Percentiles rank a stretch among this genome's conserved stretches.
These are phyloP conservation scores for Periophthalmus modestus DNA, from an alignment of 2,113 vertebrate genomes.

Conservation along the genomic window DNA sequence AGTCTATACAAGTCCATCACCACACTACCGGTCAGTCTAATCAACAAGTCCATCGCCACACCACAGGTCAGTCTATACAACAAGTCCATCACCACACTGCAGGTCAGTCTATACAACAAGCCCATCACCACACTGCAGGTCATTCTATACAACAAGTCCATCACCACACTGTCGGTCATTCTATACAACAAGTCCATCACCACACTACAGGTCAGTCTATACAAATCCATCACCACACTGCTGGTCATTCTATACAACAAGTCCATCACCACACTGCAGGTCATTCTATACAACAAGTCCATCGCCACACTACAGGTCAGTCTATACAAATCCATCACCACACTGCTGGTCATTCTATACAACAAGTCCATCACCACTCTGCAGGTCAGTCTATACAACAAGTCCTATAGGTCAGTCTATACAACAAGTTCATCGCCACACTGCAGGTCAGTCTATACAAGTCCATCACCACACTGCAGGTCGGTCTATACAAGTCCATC, in stretches of 20 bases:
- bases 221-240: neutral
- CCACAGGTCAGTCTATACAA: conserved; percentile 61
- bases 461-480: neutral
- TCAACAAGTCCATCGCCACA: neutral
- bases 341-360: neutral
- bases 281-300: conserved; percentile 85
- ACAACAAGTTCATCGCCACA: conserved; percentile 97
- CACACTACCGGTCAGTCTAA: conserved; percentile 83
- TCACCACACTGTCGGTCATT: neutral
- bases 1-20: conserved; percentile 88
- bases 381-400: conserved; percentile 81
- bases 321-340: neutral
- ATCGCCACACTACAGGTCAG: conserved; percentile 92
- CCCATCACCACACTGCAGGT: too few species aligned
- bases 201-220: conserved; percentile 8
- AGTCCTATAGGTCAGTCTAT: too few species aligned
- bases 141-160: too few species aligned
- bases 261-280: conserved; percentile 96
- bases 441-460: conserved; percentile 77
- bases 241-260: conserved; percentile 76
- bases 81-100: conserved; percentile 97
- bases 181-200: conserved; percentile 43
- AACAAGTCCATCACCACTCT: conserved; percentile 99
- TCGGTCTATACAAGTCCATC: conserved; percentile 83
- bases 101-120: conserved; percentile 64